Evolutionary conservation across 2,888 invertebrate species (phyloP).

Genomic region (Ophion obscuratus): DNA sequence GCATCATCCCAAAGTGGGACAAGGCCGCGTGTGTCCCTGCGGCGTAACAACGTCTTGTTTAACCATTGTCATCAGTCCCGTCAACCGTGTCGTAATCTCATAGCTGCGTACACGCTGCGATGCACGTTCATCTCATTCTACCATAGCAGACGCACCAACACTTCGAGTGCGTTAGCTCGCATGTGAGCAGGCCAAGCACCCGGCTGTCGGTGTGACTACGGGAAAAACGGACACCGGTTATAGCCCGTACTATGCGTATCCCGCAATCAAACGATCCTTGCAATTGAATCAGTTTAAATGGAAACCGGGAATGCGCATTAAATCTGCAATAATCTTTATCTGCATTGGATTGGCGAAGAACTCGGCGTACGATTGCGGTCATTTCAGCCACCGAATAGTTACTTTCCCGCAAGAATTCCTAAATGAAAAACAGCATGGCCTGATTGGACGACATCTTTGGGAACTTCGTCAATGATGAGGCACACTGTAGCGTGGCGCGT

Average conservation of each 20-base stretch:
- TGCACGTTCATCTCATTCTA: conserved; percentile 31
- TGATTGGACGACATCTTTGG: not conserved
- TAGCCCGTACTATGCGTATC: not conserved
- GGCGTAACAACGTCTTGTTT: conserved; percentile 55
- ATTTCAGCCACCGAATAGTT: too few species aligned
- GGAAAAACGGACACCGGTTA: conserved; percentile 22
- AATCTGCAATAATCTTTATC: too few species aligned
- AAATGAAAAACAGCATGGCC: not conserved
- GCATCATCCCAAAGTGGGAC: conserved; percentile 67
- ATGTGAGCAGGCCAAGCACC: conserved; percentile 43
- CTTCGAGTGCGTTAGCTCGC: conserved; percentile 29
- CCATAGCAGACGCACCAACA: not conserved
- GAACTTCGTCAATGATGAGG: not conserved
- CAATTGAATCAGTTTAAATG: not conserved
- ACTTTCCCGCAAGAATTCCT: not conserved
- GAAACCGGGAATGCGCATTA: too few species aligned
- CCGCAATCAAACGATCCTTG: not conserved
- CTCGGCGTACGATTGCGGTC: too few species aligned
- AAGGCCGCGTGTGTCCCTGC: conserved; percentile 61
- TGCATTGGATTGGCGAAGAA: too few species aligned
- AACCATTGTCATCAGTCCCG: conserved; percentile 69
- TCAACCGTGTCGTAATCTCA: conserved; percentile 61
- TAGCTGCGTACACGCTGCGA: conserved; percentile 41
- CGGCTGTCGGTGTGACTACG: conserved; percentile 8
- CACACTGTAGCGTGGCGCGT: not conserved